Base-by-base conservation (phyloP, 2,888 invertebrate genomes). In the Cheilosia soror region DNA sequence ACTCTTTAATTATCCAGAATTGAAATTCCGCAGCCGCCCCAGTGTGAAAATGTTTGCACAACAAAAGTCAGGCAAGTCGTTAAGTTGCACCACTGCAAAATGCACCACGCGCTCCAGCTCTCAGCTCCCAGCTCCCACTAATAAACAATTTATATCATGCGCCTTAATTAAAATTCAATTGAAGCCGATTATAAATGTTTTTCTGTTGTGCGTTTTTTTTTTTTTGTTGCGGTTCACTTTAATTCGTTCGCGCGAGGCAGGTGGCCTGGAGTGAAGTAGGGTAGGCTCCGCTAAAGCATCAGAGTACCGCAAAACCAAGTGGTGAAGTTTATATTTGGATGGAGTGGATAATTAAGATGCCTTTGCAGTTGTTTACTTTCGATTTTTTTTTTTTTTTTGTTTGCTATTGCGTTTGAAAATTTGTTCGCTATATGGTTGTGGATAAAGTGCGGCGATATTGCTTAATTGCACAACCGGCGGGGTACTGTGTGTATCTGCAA, bases 141-240 rank as follows among this genome's bases (percentile, higher is more conserved):
- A 65, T 62, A 72, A 68, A 72, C 47, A 77, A 75, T 68, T 63
- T 72, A 53, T 53, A 66, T 73, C 57, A 42, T 81, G 62, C 60
- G 69, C 71, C 60, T 85, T 85, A 85, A 85, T 85, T 81, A 81
- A 85, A 77, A 85, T 85, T 85, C 85, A 81, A 85, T 85, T 85
- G 85, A 66, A 77, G 66, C 58, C 72, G 72, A 81, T 85, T 76
- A 68, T 55, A 53, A 66, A 53, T 55, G 69, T 25, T 44, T 31
- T 13, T 57, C 37, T 11, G 11, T 11, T 37, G 37, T 11, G 37
- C 11, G 37, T 53, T 53, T 33, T 33, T 4, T 62, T 2, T 40
- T 62, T 47, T 44, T 20, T 20, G 65, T 44, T 71, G 72, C 62
- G 62, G 58, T 73, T 78, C 55, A 42, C n/a, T 73, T 71, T 55